Evolutionary conservation across 2,113 vertebrate species (phyloP).

Genomic region (Heloderma charlesbogerti): DNA sequence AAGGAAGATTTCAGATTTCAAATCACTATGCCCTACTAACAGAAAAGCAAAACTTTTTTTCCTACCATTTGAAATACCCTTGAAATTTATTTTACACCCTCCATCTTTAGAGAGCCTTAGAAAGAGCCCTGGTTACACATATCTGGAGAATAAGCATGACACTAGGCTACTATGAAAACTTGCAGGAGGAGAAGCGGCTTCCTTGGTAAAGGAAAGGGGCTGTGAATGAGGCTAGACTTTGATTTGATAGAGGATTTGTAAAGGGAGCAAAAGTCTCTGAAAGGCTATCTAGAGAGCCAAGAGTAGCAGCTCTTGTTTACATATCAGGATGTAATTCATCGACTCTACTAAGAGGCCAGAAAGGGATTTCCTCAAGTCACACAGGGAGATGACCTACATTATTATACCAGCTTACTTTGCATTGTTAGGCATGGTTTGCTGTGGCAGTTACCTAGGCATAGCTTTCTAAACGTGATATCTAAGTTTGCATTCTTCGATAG

Average conservation of each 20-base stretch:
- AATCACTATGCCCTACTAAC: not conserved
- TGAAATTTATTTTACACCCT: not conserved
- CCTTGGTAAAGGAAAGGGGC: slow-evolving; percentile 3
- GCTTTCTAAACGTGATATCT: not conserved
- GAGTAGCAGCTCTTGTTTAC: not conserved
- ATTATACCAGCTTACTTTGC: not conserved
- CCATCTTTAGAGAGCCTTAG: not conserved
- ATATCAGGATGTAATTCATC: not conserved
- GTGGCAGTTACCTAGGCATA: not conserved
- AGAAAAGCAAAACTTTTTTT: not conserved
- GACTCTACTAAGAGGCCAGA: not conserved
- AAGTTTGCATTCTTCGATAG: not conserved
- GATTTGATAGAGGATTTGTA: not conserved
- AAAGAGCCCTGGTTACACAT: not conserved
- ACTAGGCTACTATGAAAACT: not conserved
- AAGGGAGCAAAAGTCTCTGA: not conserved
- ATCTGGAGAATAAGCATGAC: not conserved
- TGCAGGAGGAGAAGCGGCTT: not conserved
- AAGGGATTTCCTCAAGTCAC: not conserved
- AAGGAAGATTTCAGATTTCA: not conserved
- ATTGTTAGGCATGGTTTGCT: not conserved
- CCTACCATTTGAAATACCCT: not conserved
- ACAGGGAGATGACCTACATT: not conserved
- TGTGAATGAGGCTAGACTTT: not conserved
- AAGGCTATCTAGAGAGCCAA: not conserved